Evolutionary conservation across 2,797 vertebrate species (phyloP).

Genomic region (Toxotes lorentzi): DNA sequence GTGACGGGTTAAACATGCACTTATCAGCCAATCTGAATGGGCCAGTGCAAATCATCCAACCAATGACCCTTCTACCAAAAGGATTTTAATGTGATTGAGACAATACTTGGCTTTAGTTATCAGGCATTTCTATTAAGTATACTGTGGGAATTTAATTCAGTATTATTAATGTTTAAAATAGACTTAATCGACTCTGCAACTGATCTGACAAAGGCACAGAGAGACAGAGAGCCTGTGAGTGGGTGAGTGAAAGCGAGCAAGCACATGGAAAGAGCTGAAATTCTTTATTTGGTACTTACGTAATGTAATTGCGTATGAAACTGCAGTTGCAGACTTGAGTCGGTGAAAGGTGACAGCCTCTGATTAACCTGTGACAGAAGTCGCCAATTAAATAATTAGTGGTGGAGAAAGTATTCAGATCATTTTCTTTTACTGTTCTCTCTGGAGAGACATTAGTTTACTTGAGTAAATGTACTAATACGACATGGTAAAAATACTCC

Average conservation of each 20-base stretch:
- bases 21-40: background rate
- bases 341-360: slow-evolving; percentile 19
- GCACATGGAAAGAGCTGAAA: slow-evolving; percentile 28
- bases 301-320: slow-evolving; percentile 14
- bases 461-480: background rate
- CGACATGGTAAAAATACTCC: background rate
- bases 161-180: slow-evolving; percentile 30
- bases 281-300: slow-evolving; percentile 19
- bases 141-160: slow-evolving; percentile 8
- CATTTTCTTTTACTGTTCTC: too few relatives aligned
- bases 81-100: background rate
- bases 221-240: slow-evolving; percentile 39
- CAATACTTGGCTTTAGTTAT: slow-evolving; percentile 3
- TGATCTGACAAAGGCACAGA: slow-evolving; percentile 29
- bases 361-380: slow-evolving; percentile 18
- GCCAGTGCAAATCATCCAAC: slow-evolving; percentile 1
- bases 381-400: background rate
- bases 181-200: slow-evolving; percentile 24
- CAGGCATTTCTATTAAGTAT: slow-evolving; percentile 4
- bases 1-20: background rate
- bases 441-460: too few relatives aligned
- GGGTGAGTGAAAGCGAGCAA: slow-evolving; percentile 27
- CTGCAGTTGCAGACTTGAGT: slow-evolving; percentile 16
- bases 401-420: background rate
- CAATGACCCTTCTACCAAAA: background rate